Percentiles rank a stretch among this genome's conserved stretches.
phyloP scores from a whole-genome alignment of 2,113 vertebrate genomes.

The Ictalurus punctatus region DNA sequence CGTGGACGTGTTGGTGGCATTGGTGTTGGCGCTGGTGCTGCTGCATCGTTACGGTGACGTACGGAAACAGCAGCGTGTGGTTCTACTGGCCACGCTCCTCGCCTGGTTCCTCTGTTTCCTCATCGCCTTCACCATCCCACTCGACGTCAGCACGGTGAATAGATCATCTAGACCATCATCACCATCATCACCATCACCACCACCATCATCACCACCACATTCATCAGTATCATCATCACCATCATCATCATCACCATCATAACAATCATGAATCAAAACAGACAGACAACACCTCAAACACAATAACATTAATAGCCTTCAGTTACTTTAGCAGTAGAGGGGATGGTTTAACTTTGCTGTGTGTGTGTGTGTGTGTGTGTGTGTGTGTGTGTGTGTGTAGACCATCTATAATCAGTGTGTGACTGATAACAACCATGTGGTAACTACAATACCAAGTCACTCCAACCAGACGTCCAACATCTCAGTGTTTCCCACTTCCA shows the following conservation, averaged over 20 bases:
- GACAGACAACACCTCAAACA: neutral
- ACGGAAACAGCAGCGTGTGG: constrained; percentile 86
- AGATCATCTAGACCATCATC: neutral
- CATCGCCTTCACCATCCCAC: constrained; percentile 89
- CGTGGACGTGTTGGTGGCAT: constrained; percentile 86
- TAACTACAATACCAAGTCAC: neutral
- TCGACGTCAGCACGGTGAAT: constrained; percentile 93
- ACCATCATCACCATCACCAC: neutral
- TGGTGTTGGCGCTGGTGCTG: constrained; percentile 87
- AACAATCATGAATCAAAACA: neutral
- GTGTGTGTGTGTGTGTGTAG: constrained; percentile 66
- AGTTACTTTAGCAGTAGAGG: neutral
- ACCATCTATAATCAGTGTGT: constrained; percentile 90
- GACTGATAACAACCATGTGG: constrained; percentile 55
- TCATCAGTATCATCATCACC: neutral
- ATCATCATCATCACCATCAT: neutral
- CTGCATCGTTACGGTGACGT: constrained; percentile 91
- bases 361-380: no score
- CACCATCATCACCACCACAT: neutral
- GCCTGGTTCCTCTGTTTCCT: constrained; percentile 97
- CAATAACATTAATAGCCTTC: no score
- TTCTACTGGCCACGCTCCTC: constrained; percentile 86
- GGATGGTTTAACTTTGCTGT: neutral
- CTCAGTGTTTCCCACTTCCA: constrained; percentile 47
- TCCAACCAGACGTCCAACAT: constrained; percentile 44